phyloP scores from a whole-genome alignment of 2,113 vertebrate genomes.

The Pseudopipra pipra region DNA sequence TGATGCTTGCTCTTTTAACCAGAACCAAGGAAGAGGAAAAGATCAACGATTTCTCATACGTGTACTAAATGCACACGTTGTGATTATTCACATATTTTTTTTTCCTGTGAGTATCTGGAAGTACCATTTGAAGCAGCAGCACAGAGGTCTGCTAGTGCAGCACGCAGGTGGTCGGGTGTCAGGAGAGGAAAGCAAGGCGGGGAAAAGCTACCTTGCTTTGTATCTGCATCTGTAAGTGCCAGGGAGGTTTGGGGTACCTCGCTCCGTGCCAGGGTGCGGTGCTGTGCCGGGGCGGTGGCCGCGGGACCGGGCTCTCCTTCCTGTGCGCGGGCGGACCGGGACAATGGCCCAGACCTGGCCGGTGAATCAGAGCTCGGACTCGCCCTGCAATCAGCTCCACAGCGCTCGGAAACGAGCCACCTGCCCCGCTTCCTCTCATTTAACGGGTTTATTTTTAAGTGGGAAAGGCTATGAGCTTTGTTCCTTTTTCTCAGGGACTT shows the following conservation, averaged over 20 bases:
- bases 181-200: neutral
- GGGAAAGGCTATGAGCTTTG: conserved; percentile 4
- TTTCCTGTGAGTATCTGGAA: neutral
- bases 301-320: neutral
- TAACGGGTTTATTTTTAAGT: conserved; percentile 20
- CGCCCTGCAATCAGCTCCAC: neutral
- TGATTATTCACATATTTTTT: neutral
- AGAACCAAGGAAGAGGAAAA: neutral
- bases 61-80: neutral
- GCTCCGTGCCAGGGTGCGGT: accelerated
- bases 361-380: neutral
- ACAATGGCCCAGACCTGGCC: neutral
- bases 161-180: neutral
- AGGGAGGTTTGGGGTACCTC: accelerated
- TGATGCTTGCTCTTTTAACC: neutral
- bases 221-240: accelerated
- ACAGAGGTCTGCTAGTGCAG: neutral
- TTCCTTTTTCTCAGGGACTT: conserved; percentile 22
- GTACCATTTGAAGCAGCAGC: neutral
- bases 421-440: conserved; percentile 10
- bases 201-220: neutral
- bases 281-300: neutral
- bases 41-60: neutral
- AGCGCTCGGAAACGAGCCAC: neutral
- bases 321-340: neutral